phyloP scores from a whole-genome alignment of 2,888 invertebrate species.

The Pterobdella sp. region DNA sequence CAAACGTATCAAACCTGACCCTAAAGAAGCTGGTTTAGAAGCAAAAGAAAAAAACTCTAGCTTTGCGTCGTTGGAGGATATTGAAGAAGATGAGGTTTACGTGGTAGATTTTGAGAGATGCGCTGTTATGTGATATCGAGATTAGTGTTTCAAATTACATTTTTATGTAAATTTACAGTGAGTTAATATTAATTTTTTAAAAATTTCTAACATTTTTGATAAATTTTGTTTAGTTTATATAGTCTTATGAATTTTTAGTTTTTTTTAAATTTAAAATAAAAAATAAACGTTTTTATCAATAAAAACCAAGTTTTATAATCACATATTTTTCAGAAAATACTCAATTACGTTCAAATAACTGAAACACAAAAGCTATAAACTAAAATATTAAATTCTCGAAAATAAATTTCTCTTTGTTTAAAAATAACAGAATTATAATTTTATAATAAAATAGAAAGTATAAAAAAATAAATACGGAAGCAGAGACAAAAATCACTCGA shows the following conservation, averaged over 20 bases:
- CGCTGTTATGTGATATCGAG: conserved; percentile 9
- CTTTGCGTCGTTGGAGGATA: not conserved
- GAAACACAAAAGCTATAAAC: no score
- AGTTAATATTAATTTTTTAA: no score
- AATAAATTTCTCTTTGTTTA: no score
- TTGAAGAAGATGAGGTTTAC: conserved; percentile 13
- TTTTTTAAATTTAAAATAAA: not conserved
- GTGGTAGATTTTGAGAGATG: conserved; percentile 20
- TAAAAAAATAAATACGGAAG: no score
- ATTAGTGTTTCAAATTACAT: not conserved
- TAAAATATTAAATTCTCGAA: no score
- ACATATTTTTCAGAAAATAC: no score
- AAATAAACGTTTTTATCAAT: not conserved
- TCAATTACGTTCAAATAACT: no score
- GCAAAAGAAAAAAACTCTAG: not conserved
- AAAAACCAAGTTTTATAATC: no score
- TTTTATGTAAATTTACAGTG: not conserved
- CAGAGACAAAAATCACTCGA: no score
- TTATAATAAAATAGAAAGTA: no score
- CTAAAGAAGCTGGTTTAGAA: not conserved
- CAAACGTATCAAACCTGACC: not conserved
- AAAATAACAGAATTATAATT: no score
- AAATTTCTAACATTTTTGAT: no score
- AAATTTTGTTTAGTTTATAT: not conserved
- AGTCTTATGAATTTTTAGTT: not conserved